Evolutionary conservation across 2,797 vertebrate genomes (phyloP).

Genomic region (Paguma larvata): DNA sequence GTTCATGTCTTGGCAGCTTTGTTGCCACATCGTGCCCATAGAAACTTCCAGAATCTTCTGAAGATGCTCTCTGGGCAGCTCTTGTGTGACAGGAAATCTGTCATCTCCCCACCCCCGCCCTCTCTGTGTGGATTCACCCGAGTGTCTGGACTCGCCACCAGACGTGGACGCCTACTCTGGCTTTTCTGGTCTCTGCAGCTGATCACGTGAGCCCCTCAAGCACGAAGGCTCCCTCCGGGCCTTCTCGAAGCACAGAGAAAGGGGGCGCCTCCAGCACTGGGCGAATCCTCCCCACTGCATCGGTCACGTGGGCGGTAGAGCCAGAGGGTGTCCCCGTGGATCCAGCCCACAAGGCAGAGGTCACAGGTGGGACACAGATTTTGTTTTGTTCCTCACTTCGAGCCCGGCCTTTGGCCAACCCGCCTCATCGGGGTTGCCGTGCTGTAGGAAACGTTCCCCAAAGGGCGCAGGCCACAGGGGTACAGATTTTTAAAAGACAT

Average conservation of each 20-base stretch:
- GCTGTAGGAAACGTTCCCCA: neutral
- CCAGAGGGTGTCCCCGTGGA: neutral
- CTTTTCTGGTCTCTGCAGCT: neutral
- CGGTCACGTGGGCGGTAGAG: neutral
- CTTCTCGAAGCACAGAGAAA: neutral
- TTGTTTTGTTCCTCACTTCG: neutral
- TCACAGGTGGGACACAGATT: neutral
- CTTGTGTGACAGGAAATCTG: neutral
- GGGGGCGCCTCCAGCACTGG: neutral
- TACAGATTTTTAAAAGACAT: neutral
- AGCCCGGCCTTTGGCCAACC: neutral
- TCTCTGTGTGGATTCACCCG: neutral
- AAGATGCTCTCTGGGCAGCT: neutral
- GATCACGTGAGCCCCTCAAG: neutral
- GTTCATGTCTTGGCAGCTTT: rapidly evolving
- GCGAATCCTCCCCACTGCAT: neutral
- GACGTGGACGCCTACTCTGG: neutral
- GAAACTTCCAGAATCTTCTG: slow-evolving; percentile 42
- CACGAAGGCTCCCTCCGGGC: neutral
- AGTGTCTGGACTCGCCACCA: neutral
- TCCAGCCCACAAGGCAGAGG: neutral
- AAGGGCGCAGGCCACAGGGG: neutral
- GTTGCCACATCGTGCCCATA: neutral
- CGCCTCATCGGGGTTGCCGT: neutral
- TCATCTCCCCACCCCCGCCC: neutral